phyloP scores from a whole-genome alignment of 2,113 vertebrate genomes.

The Daboia siamensis region DNA sequence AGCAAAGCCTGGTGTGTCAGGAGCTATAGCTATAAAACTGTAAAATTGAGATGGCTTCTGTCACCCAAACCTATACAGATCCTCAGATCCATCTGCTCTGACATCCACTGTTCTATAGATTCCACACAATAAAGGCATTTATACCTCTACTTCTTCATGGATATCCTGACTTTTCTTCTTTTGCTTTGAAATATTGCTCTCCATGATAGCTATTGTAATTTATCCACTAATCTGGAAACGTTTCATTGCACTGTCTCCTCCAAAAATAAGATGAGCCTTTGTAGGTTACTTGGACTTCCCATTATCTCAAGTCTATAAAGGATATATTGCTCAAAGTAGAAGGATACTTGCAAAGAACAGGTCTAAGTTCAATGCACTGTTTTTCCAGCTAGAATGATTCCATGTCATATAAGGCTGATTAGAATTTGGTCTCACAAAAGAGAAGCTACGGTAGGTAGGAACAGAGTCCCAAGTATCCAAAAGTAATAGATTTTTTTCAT shows the following conservation, averaged over 20 bases:
- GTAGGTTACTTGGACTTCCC: no score
- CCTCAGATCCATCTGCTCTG: background rate
- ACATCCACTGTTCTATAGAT: background rate
- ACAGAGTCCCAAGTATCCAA: background rate
- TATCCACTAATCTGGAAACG: background rate
- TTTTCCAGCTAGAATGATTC: background rate
- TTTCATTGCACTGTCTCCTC: background rate
- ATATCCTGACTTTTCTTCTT: background rate
- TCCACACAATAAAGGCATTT: background rate
- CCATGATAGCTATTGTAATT: background rate
- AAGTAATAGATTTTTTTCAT: background rate
- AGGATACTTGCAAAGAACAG: background rate
- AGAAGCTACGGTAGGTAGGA: background rate
- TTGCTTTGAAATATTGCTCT: background rate
- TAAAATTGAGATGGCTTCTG: background rate
- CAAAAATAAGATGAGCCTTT: background rate
- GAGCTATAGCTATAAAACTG: background rate
- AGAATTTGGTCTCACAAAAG: background rate
- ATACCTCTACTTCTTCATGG: background rate
- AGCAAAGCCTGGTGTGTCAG: background rate
- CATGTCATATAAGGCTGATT: background rate
- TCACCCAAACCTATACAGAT: background rate
- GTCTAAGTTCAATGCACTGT: background rate
- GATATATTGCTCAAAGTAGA: background rate
- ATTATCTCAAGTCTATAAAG: background rate